Percentiles rank a stretch among this genome's conserved stretches.
Conservation (phyloP, 1,140 invertebrate genomes). For the Achatina immaculata region DNA sequence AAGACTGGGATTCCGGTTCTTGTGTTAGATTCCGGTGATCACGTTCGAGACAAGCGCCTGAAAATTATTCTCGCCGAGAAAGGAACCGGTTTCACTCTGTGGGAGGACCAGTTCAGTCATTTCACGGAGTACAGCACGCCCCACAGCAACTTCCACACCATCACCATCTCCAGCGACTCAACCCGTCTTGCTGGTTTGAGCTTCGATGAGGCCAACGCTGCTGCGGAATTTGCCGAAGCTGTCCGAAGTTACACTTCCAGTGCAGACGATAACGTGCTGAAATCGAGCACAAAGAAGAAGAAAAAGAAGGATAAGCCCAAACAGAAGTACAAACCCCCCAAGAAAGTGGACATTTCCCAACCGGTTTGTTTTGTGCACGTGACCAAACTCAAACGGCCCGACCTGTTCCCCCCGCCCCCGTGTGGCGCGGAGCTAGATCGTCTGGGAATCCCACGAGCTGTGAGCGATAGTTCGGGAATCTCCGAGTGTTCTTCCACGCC, state of each 20-base stretch:
- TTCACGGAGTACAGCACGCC: constrained; percentile 74
- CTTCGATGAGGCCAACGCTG: constrained; percentile 82
- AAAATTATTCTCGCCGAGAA: constrained; percentile 85
- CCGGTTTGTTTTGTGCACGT: constrained; percentile 91
- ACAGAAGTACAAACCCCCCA: constrained; percentile 74
- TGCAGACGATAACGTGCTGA: constrained; percentile 84
- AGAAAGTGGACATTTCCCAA: constrained; percentile 86
- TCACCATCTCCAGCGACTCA: constrained; percentile 81
- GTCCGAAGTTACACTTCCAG: constrained; percentile 81
- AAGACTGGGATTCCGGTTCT: constrained; percentile 87
- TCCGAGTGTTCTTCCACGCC: constrained; percentile 38
- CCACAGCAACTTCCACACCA: constrained; percentile 84
- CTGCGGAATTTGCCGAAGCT: constrained; percentile 78
- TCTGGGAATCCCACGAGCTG: constrained; percentile 20
- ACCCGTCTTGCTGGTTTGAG: constrained; percentile 78
- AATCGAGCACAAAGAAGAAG: constrained; percentile 73
- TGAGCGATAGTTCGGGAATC: constrained; percentile 46
- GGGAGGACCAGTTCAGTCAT: constrained; percentile 85
- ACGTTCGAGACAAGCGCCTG: constrained; percentile 80
- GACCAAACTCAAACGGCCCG: constrained; percentile 80
- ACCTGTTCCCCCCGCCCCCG: constrained; percentile 41
- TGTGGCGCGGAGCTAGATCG: constrained; percentile 27
- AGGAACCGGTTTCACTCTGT: constrained; percentile 87
- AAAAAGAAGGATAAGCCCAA: constrained; percentile 55
- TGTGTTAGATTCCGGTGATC: constrained; percentile 80